phyloP scores from a whole-genome alignment of 2,888 invertebrate genomes.

The Netelia melanura region DNA sequence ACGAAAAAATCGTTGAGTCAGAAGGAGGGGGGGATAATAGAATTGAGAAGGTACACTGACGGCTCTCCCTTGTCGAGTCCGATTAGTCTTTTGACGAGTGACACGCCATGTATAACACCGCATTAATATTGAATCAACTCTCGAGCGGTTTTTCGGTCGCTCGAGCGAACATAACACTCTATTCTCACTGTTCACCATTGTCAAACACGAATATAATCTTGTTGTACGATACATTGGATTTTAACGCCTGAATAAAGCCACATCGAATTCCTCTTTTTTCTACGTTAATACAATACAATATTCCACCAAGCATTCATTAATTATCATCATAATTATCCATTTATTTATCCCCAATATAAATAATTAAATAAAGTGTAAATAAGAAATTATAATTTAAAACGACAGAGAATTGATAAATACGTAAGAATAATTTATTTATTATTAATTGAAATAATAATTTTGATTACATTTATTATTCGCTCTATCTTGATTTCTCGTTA shows the following conservation, averaged over 20 bases:
- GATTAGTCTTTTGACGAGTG: constrained; percentile 53
- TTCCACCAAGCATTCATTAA: too few relatives aligned
- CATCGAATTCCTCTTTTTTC: constrained; percentile 40
- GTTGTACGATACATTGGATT: constrained; percentile 44
- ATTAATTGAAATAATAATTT: too few relatives aligned
- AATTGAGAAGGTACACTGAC: constrained; percentile 23
- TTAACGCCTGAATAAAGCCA: constrained; percentile 53
- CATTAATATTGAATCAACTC: constrained; percentile 55
- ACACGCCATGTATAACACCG: constrained; percentile 24
- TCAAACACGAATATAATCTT: constrained; percentile 36
- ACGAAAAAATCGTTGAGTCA: constrained; percentile 35
- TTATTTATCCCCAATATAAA: too few relatives aligned
- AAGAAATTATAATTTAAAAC: too few relatives aligned
- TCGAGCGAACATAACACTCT: constrained; percentile 20
- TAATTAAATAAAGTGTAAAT: too few relatives aligned
- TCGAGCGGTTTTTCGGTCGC: constrained; percentile 17
- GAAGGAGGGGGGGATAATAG: constrained; percentile 12
- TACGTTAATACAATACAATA: too few relatives aligned
- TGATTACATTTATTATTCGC: too few relatives aligned
- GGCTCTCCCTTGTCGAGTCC: constrained; percentile 53
- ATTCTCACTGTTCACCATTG: constrained; percentile 2
- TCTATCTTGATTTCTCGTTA: too few relatives aligned
- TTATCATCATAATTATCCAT: too few relatives aligned
- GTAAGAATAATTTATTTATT: too few relatives aligned
- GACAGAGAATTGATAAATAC: too few relatives aligned